A percentile compares a stretch with the other conserved stretches of the same genome.
These are phyloP conservation scores for Aplodontia rufa DNA, from an alignment of 2,113 vertebrate genomes.

Conservation along the genomic window DNA sequence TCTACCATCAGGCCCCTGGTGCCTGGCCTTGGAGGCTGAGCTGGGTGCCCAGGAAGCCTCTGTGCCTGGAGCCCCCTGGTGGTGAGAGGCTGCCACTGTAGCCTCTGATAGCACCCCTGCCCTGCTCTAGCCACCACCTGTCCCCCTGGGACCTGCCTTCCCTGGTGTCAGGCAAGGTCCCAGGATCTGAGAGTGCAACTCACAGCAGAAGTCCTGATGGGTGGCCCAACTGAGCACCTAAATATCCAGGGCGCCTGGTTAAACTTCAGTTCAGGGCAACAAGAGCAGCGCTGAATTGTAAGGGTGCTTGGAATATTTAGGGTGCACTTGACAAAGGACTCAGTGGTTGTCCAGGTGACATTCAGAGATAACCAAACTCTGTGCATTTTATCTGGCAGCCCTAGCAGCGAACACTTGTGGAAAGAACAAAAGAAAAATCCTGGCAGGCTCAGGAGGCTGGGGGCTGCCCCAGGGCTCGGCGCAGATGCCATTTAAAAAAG, in stretches of 20 bases:
- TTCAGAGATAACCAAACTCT: rapidly evolving
- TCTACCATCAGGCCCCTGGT: rapidly evolving
- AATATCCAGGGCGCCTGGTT: background rate
- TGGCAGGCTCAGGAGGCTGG: rapidly evolving
- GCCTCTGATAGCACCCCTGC: rapidly evolving
- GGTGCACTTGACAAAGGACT: rapidly evolving
- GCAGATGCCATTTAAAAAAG: background rate
- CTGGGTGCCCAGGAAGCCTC: background rate
- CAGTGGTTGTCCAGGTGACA: rapidly evolving
- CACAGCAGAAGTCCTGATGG: background rate
- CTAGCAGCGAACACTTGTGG: rapidly evolving
- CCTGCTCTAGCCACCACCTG: rapidly evolving
- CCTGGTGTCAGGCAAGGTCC: rapidly evolving
- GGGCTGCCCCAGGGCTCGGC: too few relatives aligned
- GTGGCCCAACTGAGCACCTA: background rate
- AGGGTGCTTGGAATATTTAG: rapidly evolving
- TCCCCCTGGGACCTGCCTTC: background rate
- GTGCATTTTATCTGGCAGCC: rapidly evolving
- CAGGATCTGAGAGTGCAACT: background rate
- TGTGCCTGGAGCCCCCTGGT: slow-evolving; percentile 26
- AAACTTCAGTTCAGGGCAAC: background rate
- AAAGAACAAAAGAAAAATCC: rapidly evolving
- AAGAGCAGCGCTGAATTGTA: rapidly evolving
- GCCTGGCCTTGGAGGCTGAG: background rate
- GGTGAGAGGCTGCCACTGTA: background rate